Evolutionary conservation across 2,888 invertebrate species (phyloP), one percentile per base, ranked within the genome.

Genomic region (Erebia epiphron): DNA sequence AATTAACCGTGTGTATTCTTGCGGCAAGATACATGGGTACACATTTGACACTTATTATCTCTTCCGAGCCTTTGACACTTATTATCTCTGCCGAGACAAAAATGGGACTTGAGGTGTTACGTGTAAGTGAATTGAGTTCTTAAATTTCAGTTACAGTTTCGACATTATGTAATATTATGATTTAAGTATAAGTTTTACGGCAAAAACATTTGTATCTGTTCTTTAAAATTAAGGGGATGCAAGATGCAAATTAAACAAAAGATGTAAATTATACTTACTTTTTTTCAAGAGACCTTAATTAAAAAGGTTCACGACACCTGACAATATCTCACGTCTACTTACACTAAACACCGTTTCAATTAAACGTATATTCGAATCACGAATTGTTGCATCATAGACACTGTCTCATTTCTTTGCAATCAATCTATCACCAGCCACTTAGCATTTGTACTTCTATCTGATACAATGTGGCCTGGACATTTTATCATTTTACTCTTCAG

Each of bases 341-440:
- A 46, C 54, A 77, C 79, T 75, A 73, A 76, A 73, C 72, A 73
- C 79, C 75, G 78, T 76, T 82, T 81, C 82, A 86, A 87, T 85
- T 83, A 85, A 73, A 72, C 73, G 73, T 78, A 57, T 16, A 49
- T 26, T 60, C 58, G 75, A 71, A 80, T 79, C 87, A 86, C 86
- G 86, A 74, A 75, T 73, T 67, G 70, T 90, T 90, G 76, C 89
- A 82, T 80, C 83, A 88, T 76, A 69, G 73, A 68, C 76, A 72
- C 75, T 75, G 74, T 76, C 75, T 68, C 72, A 72, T 75, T 77
- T 76, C 75, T 76, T 75, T 67, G 16, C 65, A 52, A 70, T 65
- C 73, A 67, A 70, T 73, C 76, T 75, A 60, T 66, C 56, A 62
- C 35, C 61, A 49, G 46, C 49, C 46, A 66, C 49, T 52, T 58